Evolutionary conservation across 2,888 invertebrate species (phyloP).

Genomic region (Seira ritae): DNA sequence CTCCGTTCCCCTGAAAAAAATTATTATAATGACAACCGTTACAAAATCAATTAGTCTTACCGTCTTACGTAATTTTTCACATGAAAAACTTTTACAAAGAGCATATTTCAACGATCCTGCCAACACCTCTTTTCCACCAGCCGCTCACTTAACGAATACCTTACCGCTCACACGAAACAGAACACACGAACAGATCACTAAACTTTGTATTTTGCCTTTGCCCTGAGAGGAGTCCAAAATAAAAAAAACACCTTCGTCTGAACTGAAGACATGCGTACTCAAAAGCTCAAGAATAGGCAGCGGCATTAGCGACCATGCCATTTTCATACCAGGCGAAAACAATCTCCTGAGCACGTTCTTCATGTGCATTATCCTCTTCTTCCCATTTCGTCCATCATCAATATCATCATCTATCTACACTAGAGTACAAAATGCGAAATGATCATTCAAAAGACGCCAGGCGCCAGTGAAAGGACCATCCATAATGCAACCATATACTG

Average conservation of each 20-base stretch:
- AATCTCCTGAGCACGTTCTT: neutral
- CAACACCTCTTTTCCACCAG: conserved; percentile 2
- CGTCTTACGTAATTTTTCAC: too few relatives aligned
- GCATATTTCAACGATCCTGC: too few relatives aligned
- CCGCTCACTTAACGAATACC: neutral
- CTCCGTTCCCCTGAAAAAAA: neutral
- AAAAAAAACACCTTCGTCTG: neutral
- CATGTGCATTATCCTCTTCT: neutral
- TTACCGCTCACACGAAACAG: neutral
- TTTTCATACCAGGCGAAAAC: neutral
- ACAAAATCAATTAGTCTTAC: neutral
- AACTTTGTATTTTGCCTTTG: too few relatives aligned
- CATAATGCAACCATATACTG: neutral
- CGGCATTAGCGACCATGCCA: too few relatives aligned
- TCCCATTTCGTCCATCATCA: neutral
- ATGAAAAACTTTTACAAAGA: neutral
- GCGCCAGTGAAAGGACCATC: conserved; percentile 8
- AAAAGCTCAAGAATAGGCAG: too few relatives aligned
- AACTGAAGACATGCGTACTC: neutral
- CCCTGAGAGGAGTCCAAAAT: too few relatives aligned
- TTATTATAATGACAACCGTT: neutral
- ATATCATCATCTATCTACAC: too few relatives aligned
- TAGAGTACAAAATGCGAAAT: too few relatives aligned
- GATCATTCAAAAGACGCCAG: conserved; percentile 1
- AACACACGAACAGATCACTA: too few relatives aligned